Evolutionary conservation across 35 echinoderm and acorn worm species (phyloP).

Genomic region (Apostichopus japonicus): DNA sequence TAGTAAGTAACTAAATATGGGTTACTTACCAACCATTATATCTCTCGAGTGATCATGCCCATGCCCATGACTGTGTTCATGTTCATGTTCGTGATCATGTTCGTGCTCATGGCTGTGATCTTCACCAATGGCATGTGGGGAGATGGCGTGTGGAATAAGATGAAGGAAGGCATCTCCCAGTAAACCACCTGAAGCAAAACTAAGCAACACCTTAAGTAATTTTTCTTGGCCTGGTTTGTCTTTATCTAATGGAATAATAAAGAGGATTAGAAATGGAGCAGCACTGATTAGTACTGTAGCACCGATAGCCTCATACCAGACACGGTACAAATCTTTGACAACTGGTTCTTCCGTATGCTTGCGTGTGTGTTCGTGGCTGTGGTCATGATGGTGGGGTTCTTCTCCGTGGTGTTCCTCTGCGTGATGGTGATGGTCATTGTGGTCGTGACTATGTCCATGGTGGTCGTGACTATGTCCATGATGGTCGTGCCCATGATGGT

Average conservation of each 20-base stretch:
- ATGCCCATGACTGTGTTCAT: slow-evolving; percentile 54
- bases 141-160: slow-evolving; percentile 88
- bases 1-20: too few relatives aligned
- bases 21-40: slow-evolving; percentile 66
- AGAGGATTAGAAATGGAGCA: slow-evolving; percentile 90
- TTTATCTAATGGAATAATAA: slow-evolving; percentile 90
- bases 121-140: slow-evolving; percentile 76
- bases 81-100: slow-evolving; percentile 61
- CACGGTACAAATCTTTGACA: slow-evolving; percentile 37
- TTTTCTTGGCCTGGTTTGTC: slow-evolving; percentile 73
- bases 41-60: slow-evolving; percentile 71
- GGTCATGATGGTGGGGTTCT: slow-evolving; percentile 9
- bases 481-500: background rate
- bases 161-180: slow-evolving; percentile 94
- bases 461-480: slow-evolving; percentile 28
- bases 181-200: slow-evolving; percentile 90
- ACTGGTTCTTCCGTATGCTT: slow-evolving; percentile 54
- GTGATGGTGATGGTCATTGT: background rate
- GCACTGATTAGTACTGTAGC: slow-evolving; percentile 90
- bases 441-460: slow-evolving; percentile 13
- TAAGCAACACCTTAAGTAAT: slow-evolving; percentile 79
- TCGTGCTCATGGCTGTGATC: slow-evolving; percentile 60
- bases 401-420: background rate
- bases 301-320: slow-evolving; percentile 93
- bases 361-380: slow-evolving; percentile 3